Percentiles rank a stretch among this genome's conserved stretches.
phyloP scores from a whole-genome alignment of 2,113 vertebrate genomes.

The Leptocoma aspasia region DNA sequence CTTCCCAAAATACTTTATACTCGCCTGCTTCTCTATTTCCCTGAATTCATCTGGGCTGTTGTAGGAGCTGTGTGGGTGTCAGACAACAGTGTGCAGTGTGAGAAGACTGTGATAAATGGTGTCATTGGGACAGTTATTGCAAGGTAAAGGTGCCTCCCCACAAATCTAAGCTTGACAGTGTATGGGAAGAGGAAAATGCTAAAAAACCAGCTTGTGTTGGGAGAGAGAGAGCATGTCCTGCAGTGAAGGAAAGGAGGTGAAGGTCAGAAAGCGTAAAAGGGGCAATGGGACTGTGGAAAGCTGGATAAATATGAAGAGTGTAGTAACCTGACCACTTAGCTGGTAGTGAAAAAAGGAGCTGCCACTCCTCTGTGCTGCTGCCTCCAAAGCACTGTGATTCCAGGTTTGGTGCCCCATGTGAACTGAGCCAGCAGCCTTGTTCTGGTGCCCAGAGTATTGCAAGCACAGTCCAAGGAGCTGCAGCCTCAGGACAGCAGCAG shows the following conservation, averaged over 20 bases:
- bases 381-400: background rate
- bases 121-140: constrained; percentile 84
- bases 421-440: background rate
- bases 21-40: constrained; percentile 85
- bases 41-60: constrained; percentile 90
- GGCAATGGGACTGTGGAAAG: background rate
- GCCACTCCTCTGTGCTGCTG: background rate
- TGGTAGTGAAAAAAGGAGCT: background rate
- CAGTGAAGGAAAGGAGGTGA: background rate
- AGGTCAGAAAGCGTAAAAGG: background rate
- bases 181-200: background rate
- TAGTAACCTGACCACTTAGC: background rate
- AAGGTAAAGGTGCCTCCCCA: constrained; percentile 72
- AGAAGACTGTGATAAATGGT: constrained; percentile 77
- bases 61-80: constrained; percentile 88
- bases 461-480: background rate
- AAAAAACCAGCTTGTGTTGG: background rate
- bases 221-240: background rate
- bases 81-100: constrained; percentile 77
- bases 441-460: background rate
- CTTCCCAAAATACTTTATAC: constrained; percentile 88
- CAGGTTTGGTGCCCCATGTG: background rate
- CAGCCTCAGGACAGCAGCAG: background rate
- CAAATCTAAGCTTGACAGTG: background rate
- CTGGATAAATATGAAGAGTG: background rate